Evolutionary conservation across 2,888 invertebrate species (phyloP).

Genomic region (Acrobasis repandana): DNA sequence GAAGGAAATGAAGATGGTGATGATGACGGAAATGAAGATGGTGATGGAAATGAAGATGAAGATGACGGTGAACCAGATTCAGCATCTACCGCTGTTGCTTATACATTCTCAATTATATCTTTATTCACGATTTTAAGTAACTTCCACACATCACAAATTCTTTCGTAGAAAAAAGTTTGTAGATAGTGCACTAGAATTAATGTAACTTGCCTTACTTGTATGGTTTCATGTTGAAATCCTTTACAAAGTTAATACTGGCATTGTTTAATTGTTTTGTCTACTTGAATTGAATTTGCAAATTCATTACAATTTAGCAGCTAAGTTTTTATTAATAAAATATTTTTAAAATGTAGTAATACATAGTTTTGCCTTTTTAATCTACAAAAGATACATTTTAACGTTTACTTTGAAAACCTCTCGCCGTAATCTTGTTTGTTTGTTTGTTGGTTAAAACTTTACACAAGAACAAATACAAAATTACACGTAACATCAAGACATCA

Average conservation of each 20-base stretch:
- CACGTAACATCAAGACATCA: too few relatives aligned
- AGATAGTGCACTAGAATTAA: constrained; percentile 29
- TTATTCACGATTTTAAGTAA: constrained; percentile 54
- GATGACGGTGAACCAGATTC: constrained; percentile 40
- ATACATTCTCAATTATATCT: constrained; percentile 58
- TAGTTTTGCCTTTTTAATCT: too few relatives aligned
- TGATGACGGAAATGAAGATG: not conserved
- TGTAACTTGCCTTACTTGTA: constrained; percentile 27
- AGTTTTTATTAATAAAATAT: constrained; percentile 5
- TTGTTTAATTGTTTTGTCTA: constrained; percentile 17
- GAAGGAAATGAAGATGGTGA: not conserved
- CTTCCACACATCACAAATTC: constrained; percentile 49
- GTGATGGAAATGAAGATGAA: constrained; percentile 19
- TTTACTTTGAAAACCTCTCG: too few relatives aligned
- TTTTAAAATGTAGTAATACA: not conserved
- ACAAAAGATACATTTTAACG: too few relatives aligned
- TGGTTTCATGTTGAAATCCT: constrained; percentile 40
- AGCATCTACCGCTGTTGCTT: constrained; percentile 56
- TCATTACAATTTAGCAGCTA: not conserved
- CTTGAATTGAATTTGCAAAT: constrained; percentile 22
- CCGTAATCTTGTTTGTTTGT: too few relatives aligned
- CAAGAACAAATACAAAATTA: too few relatives aligned
- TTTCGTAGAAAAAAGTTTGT: constrained; percentile 40
- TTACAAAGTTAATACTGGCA: constrained; percentile 27
- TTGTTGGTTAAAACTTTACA: too few relatives aligned